A percentile compares a stretch with the other conserved stretches of the same genome.
phyloP scores from a whole-genome alignment of 35 echinoderm and acorn worm genomes.

The Acanthaster planci region DNA sequence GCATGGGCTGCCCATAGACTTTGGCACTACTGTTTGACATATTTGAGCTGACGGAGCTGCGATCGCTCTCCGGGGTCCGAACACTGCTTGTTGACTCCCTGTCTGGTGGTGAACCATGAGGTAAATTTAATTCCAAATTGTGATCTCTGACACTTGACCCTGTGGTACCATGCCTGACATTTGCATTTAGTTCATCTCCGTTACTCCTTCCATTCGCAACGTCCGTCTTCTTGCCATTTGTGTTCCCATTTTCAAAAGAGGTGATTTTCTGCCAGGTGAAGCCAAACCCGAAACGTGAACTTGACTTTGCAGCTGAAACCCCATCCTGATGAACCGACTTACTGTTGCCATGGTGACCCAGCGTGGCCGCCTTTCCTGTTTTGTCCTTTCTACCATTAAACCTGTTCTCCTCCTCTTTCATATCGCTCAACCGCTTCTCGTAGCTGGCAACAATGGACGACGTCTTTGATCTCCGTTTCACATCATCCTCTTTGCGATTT shows the following conservation, averaged over 20 bases:
- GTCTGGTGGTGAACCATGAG: background rate
- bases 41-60: background rate
- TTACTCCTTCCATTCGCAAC: background rate
- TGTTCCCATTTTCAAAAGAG: constrained; percentile 18
- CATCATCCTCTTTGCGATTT: background rate
- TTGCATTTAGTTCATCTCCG: constrained; percentile 24
- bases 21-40: constrained; percentile 21
- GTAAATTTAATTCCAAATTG: constrained; percentile 1
- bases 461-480: constrained; percentile 17
- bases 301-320: background rate
- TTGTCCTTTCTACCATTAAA: constrained; percentile 13
- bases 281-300: constrained; percentile 22
- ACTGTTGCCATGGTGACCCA: background rate
- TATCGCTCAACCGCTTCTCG: constrained; percentile 31
- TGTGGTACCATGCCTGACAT: background rate
- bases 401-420: constrained; percentile 21
- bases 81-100: constrained; percentile 25
- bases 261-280: constrained; percentile 26
- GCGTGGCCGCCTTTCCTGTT: background rate
- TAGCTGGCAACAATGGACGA: constrained; percentile 22
- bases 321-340: background rate
- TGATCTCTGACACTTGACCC: background rate
- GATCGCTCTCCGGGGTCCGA: constrained; percentile 19
- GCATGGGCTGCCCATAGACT: constrained; percentile 35
- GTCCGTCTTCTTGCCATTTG: background rate